Base-by-base conservation (phyloP, 2,888 invertebrate species). In the Eudasyphora cyanicolor region DNA sequence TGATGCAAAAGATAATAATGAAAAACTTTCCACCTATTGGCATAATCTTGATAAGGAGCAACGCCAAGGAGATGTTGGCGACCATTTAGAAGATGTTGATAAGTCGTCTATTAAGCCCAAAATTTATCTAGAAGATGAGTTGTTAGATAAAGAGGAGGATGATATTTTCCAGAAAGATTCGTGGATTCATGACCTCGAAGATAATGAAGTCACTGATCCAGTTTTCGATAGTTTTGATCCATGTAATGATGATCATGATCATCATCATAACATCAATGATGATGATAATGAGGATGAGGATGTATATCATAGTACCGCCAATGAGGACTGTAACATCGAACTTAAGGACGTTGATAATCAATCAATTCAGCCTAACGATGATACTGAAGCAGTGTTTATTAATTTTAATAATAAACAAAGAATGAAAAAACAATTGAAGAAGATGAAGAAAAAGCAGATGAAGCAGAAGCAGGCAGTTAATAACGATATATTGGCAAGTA, bases 401-500 rank as follows among this genome's bases (percentile, higher is more conserved):
- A 67, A 67, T 67, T 67, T 17, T 42, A 24, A 10, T 67, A 67
- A 67, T 67, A 67, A 67, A 42, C 67, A 35, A 19, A 24, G 29
- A 24, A 45, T 62, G 45, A 54, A 32, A n/a, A 38, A 35, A 6
- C 8, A 70, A 21, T 24, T 10, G 19, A 21, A 7, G 19, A 24
- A 29, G 38, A 62, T 60, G 51, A 60, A 73, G 57, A 35, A 51
- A 81, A 76, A 74, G 83, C 74, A 32, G 19, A 82, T 62, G 75
- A 73, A 71, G 60, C 79, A 42, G 67, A 76, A 67, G 82, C 71
- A 71, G 24, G 45, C 79, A 35, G 38, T n/a, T 21, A 76, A 82
- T 83, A 85, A 82, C 71, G 89, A 89, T 87, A 87, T 90, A 87
- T 89, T 92, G 88, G 90, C 90, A 89, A 92, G 91, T 91, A 91